Conservation (phyloP, 2,113 vertebrate genomes). For the Neodon shergylaensis region DNA sequence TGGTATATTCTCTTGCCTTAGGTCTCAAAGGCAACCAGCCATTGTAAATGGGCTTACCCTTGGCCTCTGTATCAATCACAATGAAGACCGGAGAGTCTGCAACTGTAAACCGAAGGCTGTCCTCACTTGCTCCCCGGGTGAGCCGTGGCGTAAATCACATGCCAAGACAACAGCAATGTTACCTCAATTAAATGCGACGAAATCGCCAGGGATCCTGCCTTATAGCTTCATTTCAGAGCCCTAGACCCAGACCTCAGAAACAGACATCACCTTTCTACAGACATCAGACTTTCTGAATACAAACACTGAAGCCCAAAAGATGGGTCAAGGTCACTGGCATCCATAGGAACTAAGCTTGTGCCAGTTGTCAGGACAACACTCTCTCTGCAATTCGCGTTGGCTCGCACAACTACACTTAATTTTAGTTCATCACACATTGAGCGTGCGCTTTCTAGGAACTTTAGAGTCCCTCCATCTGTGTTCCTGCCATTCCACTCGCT, state of each 20-base stretch:
- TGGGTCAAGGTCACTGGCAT: background rate
- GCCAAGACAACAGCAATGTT: constrained; percentile 45
- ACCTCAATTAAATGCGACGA: constrained; percentile 72
- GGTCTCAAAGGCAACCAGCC: background rate
- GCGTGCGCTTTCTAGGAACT: constrained; percentile 81
- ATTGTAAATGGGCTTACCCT: constrained; percentile 9
- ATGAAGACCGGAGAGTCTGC: background rate
- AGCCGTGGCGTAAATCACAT: constrained; percentile 5
- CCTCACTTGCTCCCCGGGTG: background rate
- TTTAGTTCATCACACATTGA: constrained; percentile 80
- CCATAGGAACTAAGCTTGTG: background rate
- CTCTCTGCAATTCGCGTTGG: background rate
- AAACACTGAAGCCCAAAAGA: background rate
- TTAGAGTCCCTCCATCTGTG: constrained; percentile 77
- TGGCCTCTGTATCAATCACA: constrained; percentile 25
- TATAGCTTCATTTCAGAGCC: background rate
- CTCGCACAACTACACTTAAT: constrained; percentile 74
- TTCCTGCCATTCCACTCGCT: constrained; percentile 56
- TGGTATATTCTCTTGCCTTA: background rate
- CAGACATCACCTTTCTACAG: background rate
- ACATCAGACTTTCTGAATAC: background rate
- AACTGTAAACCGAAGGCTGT: background rate
- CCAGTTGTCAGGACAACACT: background rate
- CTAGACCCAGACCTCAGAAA: background rate
- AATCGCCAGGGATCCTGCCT: constrained; percentile 63